These are phyloP conservation scores for Oryzias dopingdopingensis DNA, from an alignment of 2,797 vertebrate species.

Conservation along the genomic window DNA sequence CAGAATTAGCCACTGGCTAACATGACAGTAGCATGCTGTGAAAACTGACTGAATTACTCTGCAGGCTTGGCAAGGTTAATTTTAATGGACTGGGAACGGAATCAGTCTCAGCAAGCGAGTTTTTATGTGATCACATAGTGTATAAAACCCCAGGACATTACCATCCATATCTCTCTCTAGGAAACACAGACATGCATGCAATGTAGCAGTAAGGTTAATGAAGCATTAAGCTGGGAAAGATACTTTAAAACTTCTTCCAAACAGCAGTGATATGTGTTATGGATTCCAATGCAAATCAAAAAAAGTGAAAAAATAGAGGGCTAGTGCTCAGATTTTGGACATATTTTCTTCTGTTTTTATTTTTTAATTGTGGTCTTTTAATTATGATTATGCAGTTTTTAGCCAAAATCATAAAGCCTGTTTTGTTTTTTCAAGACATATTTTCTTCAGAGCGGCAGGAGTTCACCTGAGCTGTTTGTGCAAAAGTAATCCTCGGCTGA, in stretches of 20 bases:
- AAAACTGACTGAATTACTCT: slow-evolving; percentile 59
- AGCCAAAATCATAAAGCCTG: too few relatives aligned
- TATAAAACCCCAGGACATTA: slow-evolving; percentile 35
- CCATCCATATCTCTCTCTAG: slow-evolving; percentile 7
- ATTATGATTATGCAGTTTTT: too few relatives aligned
- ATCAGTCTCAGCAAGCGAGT: slow-evolving; percentile 39
- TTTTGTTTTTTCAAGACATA: too few relatives aligned
- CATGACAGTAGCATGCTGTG: slow-evolving; percentile 65
- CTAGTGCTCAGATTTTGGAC: too few relatives aligned
- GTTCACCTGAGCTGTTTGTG: too few relatives aligned
- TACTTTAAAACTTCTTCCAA: slow-evolving; percentile 6
- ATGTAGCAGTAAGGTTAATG: slow-evolving; percentile 41
- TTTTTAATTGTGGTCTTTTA: too few relatives aligned
- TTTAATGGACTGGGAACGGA: slow-evolving; percentile 25
- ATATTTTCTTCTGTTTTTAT: too few relatives aligned
- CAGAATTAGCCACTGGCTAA: slow-evolving; percentile 68
- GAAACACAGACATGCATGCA: slow-evolving; percentile 3
- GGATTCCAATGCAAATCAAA: slow-evolving; percentile 15
- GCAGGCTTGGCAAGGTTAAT: slow-evolving; percentile 30
- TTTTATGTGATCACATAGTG: slow-evolving; percentile 41
- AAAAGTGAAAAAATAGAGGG: background rate
- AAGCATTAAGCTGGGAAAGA: slow-evolving; percentile 24
- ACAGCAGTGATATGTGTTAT: background rate
- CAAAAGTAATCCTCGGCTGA: too few relatives aligned
- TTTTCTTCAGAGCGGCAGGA: too few relatives aligned